A percentile compares a stretch with the other conserved stretches of the same genome.
These are phyloP conservation scores for Rhinoderma darwinii DNA, from an alignment of 2,113 vertebrate species.

Conservation along the genomic window DNA sequence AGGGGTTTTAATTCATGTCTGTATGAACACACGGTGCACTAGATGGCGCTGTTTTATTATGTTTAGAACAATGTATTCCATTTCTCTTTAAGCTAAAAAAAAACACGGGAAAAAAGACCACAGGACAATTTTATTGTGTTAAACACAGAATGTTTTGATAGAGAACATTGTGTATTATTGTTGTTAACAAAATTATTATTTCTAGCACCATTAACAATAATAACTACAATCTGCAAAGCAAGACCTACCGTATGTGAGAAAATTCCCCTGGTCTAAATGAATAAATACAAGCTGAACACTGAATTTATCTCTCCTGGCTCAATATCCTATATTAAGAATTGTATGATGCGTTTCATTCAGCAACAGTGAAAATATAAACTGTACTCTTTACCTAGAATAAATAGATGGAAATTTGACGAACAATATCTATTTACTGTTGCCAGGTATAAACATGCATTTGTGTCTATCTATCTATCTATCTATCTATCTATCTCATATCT, in stretches of 20 bases:
- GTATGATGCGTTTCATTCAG: background rate
- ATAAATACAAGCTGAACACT: conserved; percentile 40
- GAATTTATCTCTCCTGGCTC: conserved; percentile 33
- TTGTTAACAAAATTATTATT: conserved; percentile 58
- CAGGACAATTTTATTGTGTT: conserved; percentile 47
- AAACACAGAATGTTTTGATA: conserved; percentile 51
- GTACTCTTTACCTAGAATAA: background rate
- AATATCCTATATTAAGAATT: conserved; percentile 32
- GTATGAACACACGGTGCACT: conserved; percentile 6
- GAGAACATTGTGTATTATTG: conserved; percentile 58
- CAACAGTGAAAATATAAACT: background rate
- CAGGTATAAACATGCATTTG: background rate
- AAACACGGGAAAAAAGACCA: background rate
- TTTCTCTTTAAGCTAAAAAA: background rate
- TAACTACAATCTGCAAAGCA: conserved; percentile 24
- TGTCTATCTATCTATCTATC: too few relatives aligned
- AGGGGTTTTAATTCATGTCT: conserved; percentile 44
- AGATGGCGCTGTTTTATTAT: conserved; percentile 69
- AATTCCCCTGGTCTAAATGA: conserved; percentile 16
- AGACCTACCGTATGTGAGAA: conserved; percentile 17
- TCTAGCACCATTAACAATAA: conserved; percentile 53
- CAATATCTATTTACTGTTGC: background rate
- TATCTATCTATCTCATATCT: too few relatives aligned
- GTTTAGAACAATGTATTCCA: background rate
- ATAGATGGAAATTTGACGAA: conserved; percentile 14